Conservation (phyloP, 2,888 invertebrate species). For the Ceraclea dissimilis region DNA sequence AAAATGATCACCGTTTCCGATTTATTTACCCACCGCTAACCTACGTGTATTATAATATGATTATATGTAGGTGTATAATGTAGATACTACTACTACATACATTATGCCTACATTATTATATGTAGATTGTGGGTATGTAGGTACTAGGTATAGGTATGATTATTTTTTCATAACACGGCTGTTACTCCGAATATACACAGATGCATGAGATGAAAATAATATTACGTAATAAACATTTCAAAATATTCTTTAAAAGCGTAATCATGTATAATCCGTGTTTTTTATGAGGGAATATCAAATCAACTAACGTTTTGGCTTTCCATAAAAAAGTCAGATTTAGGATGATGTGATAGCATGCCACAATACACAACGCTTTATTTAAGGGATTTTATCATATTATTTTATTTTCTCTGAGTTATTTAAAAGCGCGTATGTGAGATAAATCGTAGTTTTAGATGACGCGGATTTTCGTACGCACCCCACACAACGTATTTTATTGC, state of each 20-base stretch:
- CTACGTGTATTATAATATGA: constrained; percentile 5
- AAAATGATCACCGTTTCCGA: constrained; percentile 20
- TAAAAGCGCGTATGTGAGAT: constrained; percentile 14
- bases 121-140: too few relatives aligned
- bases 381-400: constrained; percentile 17
- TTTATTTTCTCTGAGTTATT: constrained; percentile 16
- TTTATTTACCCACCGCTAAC: not conserved
- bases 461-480: not conserved
- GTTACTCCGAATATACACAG: too few relatives aligned
- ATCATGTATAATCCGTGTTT: not conserved
- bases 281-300: constrained; percentile 2
- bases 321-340: not conserved
- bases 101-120: too few relatives aligned
- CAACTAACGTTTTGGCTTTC: not conserved
- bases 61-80: not conserved
- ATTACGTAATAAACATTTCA: not conserved
- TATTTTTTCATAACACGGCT: too few relatives aligned
- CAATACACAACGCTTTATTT: constrained; percentile 21
- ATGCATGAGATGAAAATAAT: too few relatives aligned
- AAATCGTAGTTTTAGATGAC: constrained; percentile 11
- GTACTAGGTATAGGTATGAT: too few relatives aligned
- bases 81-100: too few relatives aligned
- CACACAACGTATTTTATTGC: not conserved
- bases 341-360: constrained; percentile 7
- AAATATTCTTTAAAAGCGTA: not conserved